phyloP scores from a whole-genome alignment of 2,797 vertebrate genomes.

The Vespertilio murinus region DNA sequence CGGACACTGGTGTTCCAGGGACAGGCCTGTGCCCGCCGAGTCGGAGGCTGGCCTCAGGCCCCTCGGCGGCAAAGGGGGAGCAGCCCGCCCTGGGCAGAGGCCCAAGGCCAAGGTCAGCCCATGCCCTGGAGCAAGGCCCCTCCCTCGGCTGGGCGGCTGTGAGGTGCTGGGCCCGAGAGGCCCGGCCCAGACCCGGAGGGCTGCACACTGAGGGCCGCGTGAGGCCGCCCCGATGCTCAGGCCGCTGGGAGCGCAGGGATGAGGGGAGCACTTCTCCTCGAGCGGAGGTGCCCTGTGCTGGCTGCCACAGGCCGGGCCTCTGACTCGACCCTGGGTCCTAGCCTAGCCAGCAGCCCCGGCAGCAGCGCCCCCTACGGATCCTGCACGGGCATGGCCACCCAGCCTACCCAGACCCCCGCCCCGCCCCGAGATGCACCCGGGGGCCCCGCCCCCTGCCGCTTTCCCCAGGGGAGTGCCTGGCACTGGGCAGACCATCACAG shows the following conservation, averaged over 20 bases:
- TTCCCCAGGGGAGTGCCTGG: neutral
- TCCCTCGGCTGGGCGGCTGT: neutral
- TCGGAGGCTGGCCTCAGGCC: neutral
- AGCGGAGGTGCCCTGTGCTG: neutral
- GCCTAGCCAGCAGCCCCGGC: accelerated
- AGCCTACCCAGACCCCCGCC: neutral
- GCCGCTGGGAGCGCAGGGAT: accelerated
- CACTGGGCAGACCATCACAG: neutral
- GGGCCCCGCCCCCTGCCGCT: neutral
- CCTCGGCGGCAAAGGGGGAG: too few relatives aligned
- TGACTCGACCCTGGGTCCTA: too few relatives aligned
- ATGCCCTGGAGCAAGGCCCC: too few relatives aligned
- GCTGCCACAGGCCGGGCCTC: neutral
- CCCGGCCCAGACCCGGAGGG: too few relatives aligned
- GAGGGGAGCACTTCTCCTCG: neutral
- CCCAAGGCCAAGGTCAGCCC: neutral
- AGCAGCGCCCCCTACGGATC: neutral
- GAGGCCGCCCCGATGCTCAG: accelerated
- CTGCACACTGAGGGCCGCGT: accelerated
- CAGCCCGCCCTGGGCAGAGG: too few relatives aligned
- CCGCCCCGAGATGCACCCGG: neutral
- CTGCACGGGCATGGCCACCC: neutral
- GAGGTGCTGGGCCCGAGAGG: neutral
- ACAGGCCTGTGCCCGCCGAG: neutral
- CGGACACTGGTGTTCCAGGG: neutral